Conservation (phyloP, 2,797 vertebrate genomes). For the Octomys mimax region DNA sequence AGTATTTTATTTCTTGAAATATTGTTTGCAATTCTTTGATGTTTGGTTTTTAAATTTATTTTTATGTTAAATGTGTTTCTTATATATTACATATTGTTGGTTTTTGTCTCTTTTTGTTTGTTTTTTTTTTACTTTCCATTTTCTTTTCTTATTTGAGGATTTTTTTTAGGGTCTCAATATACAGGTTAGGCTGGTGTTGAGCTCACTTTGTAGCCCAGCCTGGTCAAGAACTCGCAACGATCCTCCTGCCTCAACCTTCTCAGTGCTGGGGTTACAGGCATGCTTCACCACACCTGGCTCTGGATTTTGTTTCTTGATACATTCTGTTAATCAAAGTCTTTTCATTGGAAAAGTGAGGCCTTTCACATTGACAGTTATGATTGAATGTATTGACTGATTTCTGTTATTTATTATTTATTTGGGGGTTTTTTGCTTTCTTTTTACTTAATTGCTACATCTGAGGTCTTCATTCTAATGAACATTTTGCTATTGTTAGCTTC, state of each 20-base stretch:
- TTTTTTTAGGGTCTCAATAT: too few species aligned
- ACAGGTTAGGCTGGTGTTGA: too few species aligned
- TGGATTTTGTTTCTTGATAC: background rate
- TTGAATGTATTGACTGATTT: background rate
- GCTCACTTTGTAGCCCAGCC: too few species aligned
- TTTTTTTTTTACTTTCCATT: too few species aligned
- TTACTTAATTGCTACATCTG: background rate
- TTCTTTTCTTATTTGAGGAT: too few species aligned
- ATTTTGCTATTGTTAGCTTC: background rate
- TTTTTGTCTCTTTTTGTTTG: too few species aligned
- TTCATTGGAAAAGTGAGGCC: background rate
- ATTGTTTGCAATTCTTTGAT: background rate
- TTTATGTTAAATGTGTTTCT: background rate
- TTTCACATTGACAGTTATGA: background rate
- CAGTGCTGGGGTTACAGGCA: too few species aligned
- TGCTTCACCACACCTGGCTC: too few species aligned
- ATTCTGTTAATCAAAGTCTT: background rate
- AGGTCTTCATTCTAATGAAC: background rate
- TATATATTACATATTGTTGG: background rate
- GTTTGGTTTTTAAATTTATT: background rate
- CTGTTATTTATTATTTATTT: background rate
- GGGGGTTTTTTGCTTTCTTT: background rate
- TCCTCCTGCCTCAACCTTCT: too few species aligned
- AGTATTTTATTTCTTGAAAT: background rate
- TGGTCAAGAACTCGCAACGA: too few species aligned